Conservation (phyloP, 2,113 vertebrate genomes). For the Myotis lucifugus region DNA sequence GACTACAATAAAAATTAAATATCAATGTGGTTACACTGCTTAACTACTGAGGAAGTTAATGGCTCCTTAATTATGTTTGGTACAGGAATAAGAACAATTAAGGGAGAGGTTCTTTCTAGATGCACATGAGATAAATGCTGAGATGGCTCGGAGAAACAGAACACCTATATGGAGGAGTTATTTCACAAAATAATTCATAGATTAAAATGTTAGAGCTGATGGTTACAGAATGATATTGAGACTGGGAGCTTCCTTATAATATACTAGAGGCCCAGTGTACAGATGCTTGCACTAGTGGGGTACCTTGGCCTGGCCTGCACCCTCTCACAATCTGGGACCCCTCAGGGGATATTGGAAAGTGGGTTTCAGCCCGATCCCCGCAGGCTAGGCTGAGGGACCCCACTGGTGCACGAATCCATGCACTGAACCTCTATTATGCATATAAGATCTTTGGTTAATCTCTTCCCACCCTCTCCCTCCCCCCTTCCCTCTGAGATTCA, state of each 20-base stretch:
- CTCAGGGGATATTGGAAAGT: too few relatives aligned
- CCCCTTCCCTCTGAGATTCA: too few relatives aligned
- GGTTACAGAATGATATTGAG: not conserved
- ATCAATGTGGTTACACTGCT: not conserved
- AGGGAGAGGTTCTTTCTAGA: not conserved
- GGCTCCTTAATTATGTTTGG: not conserved
- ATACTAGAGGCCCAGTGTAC: not conserved
- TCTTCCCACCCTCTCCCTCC: too few relatives aligned
- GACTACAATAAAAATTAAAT: not conserved
- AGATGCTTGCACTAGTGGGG: too few relatives aligned
- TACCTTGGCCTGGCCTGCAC: too few relatives aligned
- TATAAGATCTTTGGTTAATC: too few relatives aligned
- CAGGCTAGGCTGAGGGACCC: too few relatives aligned
- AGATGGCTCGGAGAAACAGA: not conserved
- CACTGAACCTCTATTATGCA: too few relatives aligned
- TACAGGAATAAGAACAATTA: not conserved
- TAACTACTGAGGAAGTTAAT: not conserved
- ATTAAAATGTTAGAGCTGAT: not conserved
- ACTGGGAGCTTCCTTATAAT: not conserved
- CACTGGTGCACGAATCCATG: too few relatives aligned
- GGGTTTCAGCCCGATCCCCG: too few relatives aligned
- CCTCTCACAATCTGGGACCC: too few relatives aligned
- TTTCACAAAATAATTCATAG: not conserved
- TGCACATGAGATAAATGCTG: not conserved
- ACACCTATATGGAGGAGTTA: not conserved